Conservation (phyloP, 2,797 vertebrate species). For the Lepilemur septentrionalis region DNA sequence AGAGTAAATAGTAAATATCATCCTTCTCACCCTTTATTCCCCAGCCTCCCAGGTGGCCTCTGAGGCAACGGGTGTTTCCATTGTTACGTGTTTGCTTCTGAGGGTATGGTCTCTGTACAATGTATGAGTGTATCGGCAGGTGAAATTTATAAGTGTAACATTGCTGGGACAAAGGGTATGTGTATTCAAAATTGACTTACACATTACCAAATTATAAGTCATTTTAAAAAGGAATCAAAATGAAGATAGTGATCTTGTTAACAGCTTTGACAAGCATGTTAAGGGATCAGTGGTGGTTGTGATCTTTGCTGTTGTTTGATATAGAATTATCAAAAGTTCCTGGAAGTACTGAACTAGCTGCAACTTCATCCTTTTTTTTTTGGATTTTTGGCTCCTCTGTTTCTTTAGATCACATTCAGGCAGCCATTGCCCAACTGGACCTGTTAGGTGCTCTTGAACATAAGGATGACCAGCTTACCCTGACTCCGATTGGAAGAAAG, state of each 20-base stretch:
- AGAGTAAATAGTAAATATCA: neutral
- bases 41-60: neutral
- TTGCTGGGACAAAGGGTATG: neutral
- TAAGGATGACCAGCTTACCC: conserved; percentile 89
- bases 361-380: neutral
- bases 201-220: neutral
- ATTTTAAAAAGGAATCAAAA: neutral
- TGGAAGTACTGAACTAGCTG: neutral
- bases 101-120: neutral
- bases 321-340: neutral
- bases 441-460: conserved; percentile 93
- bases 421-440: conserved; percentile 92
- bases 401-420: conserved; percentile 90
- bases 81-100: neutral
- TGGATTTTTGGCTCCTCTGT: conserved; percentile 27
- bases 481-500: conserved; percentile 94
- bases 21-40: neutral
- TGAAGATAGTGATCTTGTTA: neutral
- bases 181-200: neutral
- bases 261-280: neutral
- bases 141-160: neutral
- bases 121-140: neutral
- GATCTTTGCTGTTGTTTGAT: neutral
- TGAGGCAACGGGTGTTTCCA: neutral
- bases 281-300: neutral